Percentiles rank a stretch among this genome's conserved stretches.
phyloP scores from a whole-genome alignment of 2,113 vertebrate species.

The Sinocyclocheilus maitianheensis region DNA sequence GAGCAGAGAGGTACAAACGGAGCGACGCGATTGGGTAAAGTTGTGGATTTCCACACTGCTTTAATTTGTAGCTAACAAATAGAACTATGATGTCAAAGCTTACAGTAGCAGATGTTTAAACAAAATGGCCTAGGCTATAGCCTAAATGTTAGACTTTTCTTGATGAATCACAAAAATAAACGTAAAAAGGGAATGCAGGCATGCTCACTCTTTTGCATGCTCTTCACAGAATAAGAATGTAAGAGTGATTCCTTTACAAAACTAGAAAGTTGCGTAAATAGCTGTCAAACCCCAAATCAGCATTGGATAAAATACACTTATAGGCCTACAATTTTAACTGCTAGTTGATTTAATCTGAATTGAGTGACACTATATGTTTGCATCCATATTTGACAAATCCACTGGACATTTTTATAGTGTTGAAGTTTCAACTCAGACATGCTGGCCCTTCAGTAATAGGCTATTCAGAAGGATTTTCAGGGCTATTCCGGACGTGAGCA shows the following conservation, averaged over 20 bases:
- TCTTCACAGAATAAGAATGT: neutral
- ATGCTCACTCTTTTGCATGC: neutral
- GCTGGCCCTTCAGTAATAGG: neutral
- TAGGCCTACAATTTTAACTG: neutral
- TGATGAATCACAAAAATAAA: neutral
- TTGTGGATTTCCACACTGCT: neutral
- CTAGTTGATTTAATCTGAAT: neutral
- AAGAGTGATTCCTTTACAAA: neutral
- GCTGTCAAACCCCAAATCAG: neutral
- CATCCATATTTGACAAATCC: neutral
- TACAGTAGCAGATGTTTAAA: neutral
- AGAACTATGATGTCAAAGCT: neutral
- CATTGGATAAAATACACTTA: neutral
- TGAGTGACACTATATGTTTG: neutral
- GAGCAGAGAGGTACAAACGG: neutral
- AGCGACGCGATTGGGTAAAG: neutral
- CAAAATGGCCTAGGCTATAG: neutral
- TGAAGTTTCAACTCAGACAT: neutral
- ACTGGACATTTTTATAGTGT: neutral
- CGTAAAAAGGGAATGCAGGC: too few species aligned
- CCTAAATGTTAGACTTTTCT: neutral
- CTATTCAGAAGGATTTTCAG: neutral
- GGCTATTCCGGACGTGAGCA: neutral
- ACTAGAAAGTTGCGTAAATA: neutral
- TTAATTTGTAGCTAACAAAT: neutral